phyloP scores from a whole-genome alignment of 2,888 invertebrate species.

The Prosopocoilus inquinatus region DNA sequence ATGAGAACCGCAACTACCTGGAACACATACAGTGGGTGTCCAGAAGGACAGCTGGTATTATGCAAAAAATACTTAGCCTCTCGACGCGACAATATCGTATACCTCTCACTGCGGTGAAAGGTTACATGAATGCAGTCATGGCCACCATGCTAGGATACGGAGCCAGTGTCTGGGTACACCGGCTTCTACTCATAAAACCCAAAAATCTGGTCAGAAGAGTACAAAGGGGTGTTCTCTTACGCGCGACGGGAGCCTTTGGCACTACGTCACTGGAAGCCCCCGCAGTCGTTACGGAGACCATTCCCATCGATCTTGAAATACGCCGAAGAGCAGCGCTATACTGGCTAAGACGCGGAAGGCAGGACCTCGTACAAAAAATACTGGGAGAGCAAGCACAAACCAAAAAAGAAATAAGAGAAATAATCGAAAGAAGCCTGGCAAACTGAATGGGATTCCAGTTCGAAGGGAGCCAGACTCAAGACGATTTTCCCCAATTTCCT shows the following conservation, averaged over 20 bases:
- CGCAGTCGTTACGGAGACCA: not conserved
- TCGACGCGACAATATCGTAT: not conserved
- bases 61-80: not conserved
- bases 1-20: not conserved
- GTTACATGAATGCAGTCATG: not conserved
- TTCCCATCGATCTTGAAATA: conserved; percentile 8
- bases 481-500: not conserved
- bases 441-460: too few relatives aligned
- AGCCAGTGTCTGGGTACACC: too few relatives aligned
- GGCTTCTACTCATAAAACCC: not conserved
- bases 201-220: not conserved
- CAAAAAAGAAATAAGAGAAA: not conserved
- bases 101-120: not conserved
- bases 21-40: not conserved
- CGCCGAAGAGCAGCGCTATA: not conserved
- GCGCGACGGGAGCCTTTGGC: not conserved
- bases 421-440: not conserved
- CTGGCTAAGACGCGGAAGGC: not conserved
- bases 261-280: conserved; percentile 9
- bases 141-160: too few relatives aligned
- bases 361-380: too few relatives aligned
- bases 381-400: not conserved
- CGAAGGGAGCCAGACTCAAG: not conserved
- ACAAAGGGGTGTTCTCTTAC: conserved; percentile 1
- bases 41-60: not conserved